Percentiles rank a stretch among this genome's conserved stretches.
Conservation (phyloP, 1,140 invertebrate species). For the Listronotus bonariensis region DNA sequence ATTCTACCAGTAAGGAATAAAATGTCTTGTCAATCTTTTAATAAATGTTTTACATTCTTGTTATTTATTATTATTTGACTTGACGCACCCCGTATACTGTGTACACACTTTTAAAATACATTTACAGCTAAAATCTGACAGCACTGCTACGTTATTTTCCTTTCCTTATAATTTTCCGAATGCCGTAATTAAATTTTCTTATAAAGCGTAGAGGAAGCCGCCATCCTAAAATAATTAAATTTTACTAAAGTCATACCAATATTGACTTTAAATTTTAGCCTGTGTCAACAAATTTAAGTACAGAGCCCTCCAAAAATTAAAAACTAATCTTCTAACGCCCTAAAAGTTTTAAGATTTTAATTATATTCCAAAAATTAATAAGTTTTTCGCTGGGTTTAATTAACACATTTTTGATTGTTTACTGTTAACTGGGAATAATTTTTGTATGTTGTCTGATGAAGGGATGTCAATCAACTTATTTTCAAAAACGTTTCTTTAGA, state of each 20-base stretch:
- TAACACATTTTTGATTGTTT: slow-evolving; percentile 9
- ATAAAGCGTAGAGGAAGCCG: slow-evolving; percentile 11
- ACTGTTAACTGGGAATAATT: no score
- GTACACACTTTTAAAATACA: no score
- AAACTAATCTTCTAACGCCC: slow-evolving; percentile 24
- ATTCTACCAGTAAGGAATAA: no score
- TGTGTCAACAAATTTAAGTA: slow-evolving; percentile 29
- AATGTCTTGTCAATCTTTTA: no score
- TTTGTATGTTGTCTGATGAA: no score
- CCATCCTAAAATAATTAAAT: slow-evolving; percentile 32
- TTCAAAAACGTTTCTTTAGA: no score
- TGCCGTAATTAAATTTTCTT: slow-evolving; percentile 25
- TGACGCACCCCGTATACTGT: no score
- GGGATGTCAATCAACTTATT: no score
- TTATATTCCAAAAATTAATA: slow-evolving; percentile 29
- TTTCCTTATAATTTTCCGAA: slow-evolving; percentile 16
- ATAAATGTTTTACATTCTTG: no score
- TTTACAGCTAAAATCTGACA: no score
- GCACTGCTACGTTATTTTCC: neutral
- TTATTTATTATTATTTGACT: no score
- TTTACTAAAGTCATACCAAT: slow-evolving; percentile 29
- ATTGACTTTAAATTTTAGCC: slow-evolving; percentile 31
- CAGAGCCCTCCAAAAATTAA: slow-evolving; percentile 18
- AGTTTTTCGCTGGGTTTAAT: slow-evolving; percentile 31
- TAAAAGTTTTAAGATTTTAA: slow-evolving; percentile 23